Conservation (phyloP, 2,888 invertebrate species). For the Heliconius erato region DNA sequence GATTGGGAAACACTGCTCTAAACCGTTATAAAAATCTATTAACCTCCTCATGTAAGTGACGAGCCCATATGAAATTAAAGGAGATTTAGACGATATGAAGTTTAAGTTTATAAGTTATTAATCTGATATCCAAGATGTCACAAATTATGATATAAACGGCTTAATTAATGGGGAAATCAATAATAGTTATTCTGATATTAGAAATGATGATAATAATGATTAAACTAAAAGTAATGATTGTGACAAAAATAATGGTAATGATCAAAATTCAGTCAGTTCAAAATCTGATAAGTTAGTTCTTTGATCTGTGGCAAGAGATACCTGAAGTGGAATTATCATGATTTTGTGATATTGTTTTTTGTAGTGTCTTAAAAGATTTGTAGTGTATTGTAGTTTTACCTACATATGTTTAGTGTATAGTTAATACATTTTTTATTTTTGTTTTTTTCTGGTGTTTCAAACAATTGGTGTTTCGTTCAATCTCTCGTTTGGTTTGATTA, state of each 20-base stretch:
- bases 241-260: background rate
- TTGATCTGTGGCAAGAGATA: constrained; percentile 69
- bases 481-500: too few species aligned
- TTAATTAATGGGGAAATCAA: too few species aligned
- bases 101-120: constrained; percentile 58
- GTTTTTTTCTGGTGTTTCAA: background rate
- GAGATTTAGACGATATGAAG: constrained; percentile 67
- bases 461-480: too few species aligned
- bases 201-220: background rate
- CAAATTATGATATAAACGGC: constrained; percentile 3
- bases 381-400: constrained; percentile 14
- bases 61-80: constrained; percentile 67
- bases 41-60: constrained; percentile 63
- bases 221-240: background rate
- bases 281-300: constrained; percentile 53
- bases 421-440: too few species aligned
- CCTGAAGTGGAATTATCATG: constrained; percentile 73
- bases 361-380: constrained; percentile 58
- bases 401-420: background rate
- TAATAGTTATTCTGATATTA: background rate
- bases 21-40: constrained; percentile 77
- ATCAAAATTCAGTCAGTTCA: constrained; percentile 33
- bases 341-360: constrained; percentile 67
- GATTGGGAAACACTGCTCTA: constrained; percentile 63
- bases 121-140: constrained; percentile 50